Evolutionary conservation across 2,113 vertebrate genomes (phyloP).

Genomic region (Gnathonemus longibarbis): DNA sequence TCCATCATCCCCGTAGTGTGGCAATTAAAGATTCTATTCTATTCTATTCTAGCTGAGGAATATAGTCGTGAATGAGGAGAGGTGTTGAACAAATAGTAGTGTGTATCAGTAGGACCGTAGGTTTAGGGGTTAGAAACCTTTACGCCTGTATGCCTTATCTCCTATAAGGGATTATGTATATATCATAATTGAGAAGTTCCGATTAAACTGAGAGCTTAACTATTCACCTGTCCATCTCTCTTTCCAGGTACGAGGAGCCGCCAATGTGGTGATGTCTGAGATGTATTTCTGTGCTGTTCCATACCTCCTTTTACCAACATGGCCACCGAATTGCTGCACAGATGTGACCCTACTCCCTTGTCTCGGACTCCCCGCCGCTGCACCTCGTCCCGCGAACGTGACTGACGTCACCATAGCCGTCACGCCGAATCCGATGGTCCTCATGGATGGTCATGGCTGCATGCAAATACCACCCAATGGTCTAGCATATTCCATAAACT

Average conservation of each 20-base stretch:
- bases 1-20: neutral
- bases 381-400: slow-evolving; percentile 20
- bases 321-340: neutral
- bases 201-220: neutral
- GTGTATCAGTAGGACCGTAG: neutral
- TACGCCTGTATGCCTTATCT: neutral
- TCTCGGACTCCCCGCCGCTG: slow-evolving; percentile 7
- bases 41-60: neutral
- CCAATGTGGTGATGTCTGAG: slow-evolving; percentile 54
- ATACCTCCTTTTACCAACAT: neutral
- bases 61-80: neutral
- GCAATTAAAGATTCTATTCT: neutral
- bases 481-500: slow-evolving; percentile 51
- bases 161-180: neutral
- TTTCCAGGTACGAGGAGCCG: slow-evolving; percentile 58
- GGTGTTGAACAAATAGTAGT: neutral
- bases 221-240: slow-evolving; percentile 9
- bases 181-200: neutral
- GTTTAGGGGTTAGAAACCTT: neutral
- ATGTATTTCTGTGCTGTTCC: neutral
- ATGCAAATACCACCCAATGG: neutral
- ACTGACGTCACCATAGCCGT: slow-evolving; percentile 8
- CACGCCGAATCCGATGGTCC: slow-evolving; percentile 16
- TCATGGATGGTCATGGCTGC: slow-evolving; percentile 3
- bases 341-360: slow-evolving; percentile 28